Base-by-base conservation (phyloP, 2,888 invertebrate species). In the Philopedon plagiatum region DNA sequence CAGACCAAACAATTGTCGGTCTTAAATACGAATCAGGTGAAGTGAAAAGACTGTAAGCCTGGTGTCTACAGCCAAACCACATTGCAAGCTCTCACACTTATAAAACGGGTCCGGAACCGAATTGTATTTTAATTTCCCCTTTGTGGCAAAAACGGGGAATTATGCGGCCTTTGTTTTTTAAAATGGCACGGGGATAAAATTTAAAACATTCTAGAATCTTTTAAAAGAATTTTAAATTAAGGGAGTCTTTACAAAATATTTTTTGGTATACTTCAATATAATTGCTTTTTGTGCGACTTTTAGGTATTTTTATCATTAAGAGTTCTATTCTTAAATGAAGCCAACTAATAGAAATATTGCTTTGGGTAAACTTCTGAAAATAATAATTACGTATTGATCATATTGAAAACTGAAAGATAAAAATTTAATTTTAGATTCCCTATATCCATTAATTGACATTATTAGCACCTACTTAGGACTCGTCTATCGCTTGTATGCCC, bases 81-180 rank as follows among this genome's bases (percentile, higher is more conserved):
- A 62, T 62, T 62, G 62, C 62, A 32, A 62, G 62, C 62, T 62
- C 62, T 62, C 62, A 62, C 62, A 62, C 62, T 62, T 62, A 62
- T 62, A 62, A 62, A 62, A 49, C 46, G 46, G 46, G 32, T 32
- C 44, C 49, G 60, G 49, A 46, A 62, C 62, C 62, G 62, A 62
- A 62, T 62, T 32, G 62, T 62, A 62, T 62, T 62, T 62, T 62
- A 62, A 62, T 62, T 62, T 62, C 46, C 62, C 46, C 23, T 62
- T 62, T 62, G 62, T 62, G 62, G 62, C 18, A 29, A 46, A 62
- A 60, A 62, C 15, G 62, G 44, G 29, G 46, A 62, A 62, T 62
- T 62, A 62, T 49, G 34, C 46, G 44, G 62, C 46, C 23, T 44
- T 15, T 60, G 60, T 60, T 60, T 39, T 60, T 60, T 60, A 29